These are phyloP conservation scores for Sporophila hypoxantha DNA, from an alignment of 2,113 vertebrate genomes.

Conservation along the genomic window DNA sequence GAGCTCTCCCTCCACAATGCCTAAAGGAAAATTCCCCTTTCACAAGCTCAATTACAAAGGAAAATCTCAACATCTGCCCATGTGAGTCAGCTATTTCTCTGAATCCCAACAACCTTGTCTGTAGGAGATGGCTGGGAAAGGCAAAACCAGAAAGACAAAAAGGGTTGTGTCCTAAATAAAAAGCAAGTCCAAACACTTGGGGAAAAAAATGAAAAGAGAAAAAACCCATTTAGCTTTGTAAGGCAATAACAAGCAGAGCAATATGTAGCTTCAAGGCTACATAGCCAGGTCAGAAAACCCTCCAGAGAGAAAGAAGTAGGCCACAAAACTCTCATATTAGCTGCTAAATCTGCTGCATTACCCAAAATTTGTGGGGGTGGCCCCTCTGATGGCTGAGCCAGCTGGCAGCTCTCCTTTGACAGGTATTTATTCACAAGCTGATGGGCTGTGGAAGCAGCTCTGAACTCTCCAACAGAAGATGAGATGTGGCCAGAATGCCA, in stretches of 20 bases:
- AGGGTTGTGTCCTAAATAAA: not conserved
- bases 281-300: constrained; percentile 2
- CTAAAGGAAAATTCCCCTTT: constrained; percentile 26
- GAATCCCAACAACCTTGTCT: not conserved
- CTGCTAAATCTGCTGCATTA: not conserved
- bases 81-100: constrained; percentile 2
- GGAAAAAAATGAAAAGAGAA: not conserved
- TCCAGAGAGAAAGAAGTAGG: constrained; percentile 10
- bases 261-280: not conserved
- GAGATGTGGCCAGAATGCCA: not conserved
- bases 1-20: not conserved
- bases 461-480: not conserved
- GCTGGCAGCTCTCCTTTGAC: not conserved
- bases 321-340: not conserved
- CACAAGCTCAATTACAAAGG: not conserved
- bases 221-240: not conserved
- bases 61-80: not conserved
- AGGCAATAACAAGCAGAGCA: not conserved
- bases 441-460: not conserved
- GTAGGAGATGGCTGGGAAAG: not conserved
- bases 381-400: not conserved
- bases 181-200: not conserved
- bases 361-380: not conserved
- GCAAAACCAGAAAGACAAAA: not conserved
- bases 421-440: not conserved